Conservation (phyloP, 1,140 invertebrate species). For the Heliothis subflexa region DNA sequence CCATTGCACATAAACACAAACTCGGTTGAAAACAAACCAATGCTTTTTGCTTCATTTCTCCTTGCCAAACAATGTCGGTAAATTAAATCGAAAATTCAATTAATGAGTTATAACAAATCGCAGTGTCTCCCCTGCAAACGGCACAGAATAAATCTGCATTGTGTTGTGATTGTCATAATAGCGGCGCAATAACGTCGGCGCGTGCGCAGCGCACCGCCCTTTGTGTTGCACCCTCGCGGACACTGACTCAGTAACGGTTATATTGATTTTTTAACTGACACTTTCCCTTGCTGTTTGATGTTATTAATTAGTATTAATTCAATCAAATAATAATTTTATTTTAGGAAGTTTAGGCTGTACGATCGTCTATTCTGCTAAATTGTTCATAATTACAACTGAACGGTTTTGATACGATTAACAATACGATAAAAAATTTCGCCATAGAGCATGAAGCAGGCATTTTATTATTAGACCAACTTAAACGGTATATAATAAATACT, state of each 20-base stretch:
- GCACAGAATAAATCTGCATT: constrained; percentile 62
- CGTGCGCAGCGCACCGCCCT: constrained; percentile 71
- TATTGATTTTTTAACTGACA: constrained; percentile 85
- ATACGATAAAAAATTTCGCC: too few species aligned
- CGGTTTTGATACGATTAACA: too few species aligned
- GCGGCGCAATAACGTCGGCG: constrained; percentile 60
- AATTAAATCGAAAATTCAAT: constrained; percentile 29
- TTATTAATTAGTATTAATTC: constrained; percentile 18
- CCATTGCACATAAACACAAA: background rate
- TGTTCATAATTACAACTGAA: too few species aligned
- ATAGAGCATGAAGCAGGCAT: too few species aligned
- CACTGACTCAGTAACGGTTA: constrained; percentile 70
- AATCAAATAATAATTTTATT: background rate
- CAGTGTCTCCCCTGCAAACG: constrained; percentile 53
- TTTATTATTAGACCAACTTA: too few species aligned
- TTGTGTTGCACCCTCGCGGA: constrained; percentile 73
- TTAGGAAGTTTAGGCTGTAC: background rate
- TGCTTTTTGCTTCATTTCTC: background rate
- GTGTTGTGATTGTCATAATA: constrained; percentile 62
- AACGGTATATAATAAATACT: background rate
- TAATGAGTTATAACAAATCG: constrained; percentile 45
- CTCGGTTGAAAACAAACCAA: background rate
- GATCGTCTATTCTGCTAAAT: background rate
- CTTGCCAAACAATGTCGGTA: background rate
- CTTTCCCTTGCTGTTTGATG: constrained; percentile 49